phyloP scores from a whole-genome alignment of 2,888 invertebrate genomes.

The Automeris io region DNA sequence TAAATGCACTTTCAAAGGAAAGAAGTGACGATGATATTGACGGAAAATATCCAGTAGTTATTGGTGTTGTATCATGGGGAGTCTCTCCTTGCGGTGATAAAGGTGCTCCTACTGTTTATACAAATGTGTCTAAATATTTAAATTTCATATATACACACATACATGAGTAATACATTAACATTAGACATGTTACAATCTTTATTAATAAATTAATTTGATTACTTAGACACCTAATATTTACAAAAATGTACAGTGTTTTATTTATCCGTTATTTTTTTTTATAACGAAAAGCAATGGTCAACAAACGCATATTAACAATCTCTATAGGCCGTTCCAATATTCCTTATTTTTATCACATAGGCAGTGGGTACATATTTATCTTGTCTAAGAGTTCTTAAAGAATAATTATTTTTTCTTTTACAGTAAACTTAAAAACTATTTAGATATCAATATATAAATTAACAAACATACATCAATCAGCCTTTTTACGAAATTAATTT shows the following conservation, averaged over 20 bases:
- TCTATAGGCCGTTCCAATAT: neutral
- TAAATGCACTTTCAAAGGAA: slow-evolving; percentile 4
- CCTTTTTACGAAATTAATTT: slow-evolving; percentile 33
- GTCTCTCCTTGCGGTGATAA: slow-evolving; percentile 66
- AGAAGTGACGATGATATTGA: slow-evolving; percentile 17
- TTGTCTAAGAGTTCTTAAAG: neutral
- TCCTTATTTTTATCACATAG: neutral
- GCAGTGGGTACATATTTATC: neutral
- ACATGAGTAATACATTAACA: slow-evolving; percentile 16
- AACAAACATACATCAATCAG: slow-evolving; percentile 13
- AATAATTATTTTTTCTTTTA: neutral
- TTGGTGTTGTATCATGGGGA: slow-evolving; percentile 78
- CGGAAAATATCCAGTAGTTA: slow-evolving; percentile 33
- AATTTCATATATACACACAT: slow-evolving; percentile 57
- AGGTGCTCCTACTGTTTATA: slow-evolving; percentile 74
- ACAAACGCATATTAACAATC: neutral
- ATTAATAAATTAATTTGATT: slow-evolving; percentile 6
- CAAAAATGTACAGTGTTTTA: neutral
- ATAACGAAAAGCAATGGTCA: too few relatives aligned
- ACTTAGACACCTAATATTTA: neutral
- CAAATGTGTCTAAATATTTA: slow-evolving; percentile 64
- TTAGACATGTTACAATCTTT: neutral
- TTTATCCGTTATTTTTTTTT: too few relatives aligned
- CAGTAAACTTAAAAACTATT: neutral
- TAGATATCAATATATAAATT: slow-evolving; percentile 1